Percentiles rank a stretch among this genome's conserved stretches.
Conservation (phyloP, 2,113 vertebrate species). For the Solea senegalensis region DNA sequence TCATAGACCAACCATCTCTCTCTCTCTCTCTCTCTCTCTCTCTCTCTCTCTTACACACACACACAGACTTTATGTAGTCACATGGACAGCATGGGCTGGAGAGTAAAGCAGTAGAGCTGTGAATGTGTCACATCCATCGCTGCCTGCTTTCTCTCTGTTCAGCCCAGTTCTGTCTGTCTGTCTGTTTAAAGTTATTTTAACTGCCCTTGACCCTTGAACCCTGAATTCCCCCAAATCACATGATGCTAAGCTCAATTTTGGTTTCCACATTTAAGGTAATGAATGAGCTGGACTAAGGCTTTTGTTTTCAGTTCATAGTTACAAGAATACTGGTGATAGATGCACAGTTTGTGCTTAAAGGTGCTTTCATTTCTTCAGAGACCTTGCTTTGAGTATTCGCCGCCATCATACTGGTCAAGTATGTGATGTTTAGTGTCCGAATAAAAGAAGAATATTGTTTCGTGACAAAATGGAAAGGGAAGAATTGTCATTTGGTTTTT, state of each 20-base stretch:
- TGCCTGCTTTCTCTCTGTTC: slow-evolving; percentile 85
- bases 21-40: not conserved
- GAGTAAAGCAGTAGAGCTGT: slow-evolving; percentile 82
- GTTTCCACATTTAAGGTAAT: slow-evolving; percentile 42
- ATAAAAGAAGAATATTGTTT: slow-evolving; percentile 69
- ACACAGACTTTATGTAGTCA: slow-evolving; percentile 36
- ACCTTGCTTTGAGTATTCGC: slow-evolving; percentile 48
- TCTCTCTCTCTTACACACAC: slow-evolving; percentile 9
- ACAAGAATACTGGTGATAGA: slow-evolving; percentile 25
- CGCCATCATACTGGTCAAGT: slow-evolving; percentile 54
- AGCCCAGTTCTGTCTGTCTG: slow-evolving; percentile 50
- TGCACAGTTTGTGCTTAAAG: slow-evolving; percentile 39
- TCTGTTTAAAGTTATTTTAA: slow-evolving; percentile 47
- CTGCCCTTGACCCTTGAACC: slow-evolving; percentile 36
- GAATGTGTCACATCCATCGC: slow-evolving; percentile 67
- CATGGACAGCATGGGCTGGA: slow-evolving; percentile 48
- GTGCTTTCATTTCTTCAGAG: slow-evolving; percentile 56
- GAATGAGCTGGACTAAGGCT: slow-evolving; percentile 47
- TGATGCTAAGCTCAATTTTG: slow-evolving; percentile 28
- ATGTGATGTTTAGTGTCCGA: slow-evolving; percentile 33
- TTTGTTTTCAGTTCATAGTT: slow-evolving; percentile 60
- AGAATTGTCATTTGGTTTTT: slow-evolving; percentile 23
- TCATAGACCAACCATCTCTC: slow-evolving; percentile 29
- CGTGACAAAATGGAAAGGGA: slow-evolving; percentile 56
- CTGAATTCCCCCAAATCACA: not conserved